phyloP scores from a whole-genome alignment of 2,888 invertebrate genomes.

The Phlogophora meticulosa region DNA sequence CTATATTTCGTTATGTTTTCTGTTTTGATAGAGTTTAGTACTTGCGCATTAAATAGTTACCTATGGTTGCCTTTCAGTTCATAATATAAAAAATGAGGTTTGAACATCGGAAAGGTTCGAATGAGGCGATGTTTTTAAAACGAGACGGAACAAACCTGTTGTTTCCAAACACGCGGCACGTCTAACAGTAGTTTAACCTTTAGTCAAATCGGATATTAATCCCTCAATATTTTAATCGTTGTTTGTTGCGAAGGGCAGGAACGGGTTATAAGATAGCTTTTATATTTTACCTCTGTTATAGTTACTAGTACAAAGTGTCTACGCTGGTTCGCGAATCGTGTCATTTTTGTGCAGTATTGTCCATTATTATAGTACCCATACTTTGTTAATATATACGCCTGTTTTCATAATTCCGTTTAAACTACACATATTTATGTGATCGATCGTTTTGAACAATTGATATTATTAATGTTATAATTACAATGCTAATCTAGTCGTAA shows the following conservation, averaged over 20 bases:
- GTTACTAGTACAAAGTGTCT: conserved; percentile 81
- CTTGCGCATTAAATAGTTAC: conserved; percentile 23
- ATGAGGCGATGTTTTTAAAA: conserved; percentile 37
- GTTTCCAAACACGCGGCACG: conserved; percentile 72
- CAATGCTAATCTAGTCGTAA: conserved; percentile 79
- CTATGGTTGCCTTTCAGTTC: conserved; percentile 13
- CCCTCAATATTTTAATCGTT: conserved; percentile 80
- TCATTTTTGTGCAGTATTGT: conserved; percentile 74
- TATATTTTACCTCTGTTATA: conserved; percentile 86
- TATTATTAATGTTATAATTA: conserved; percentile 82
- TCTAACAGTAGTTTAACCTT: conserved; percentile 73
- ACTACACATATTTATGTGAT: conserved; percentile 70
- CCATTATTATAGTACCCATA: conserved; percentile 67
- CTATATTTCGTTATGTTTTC: conserved; percentile 37
- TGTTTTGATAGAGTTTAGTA: conserved; percentile 46
- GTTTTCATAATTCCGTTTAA: conserved; percentile 71
- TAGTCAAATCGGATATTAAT: conserved; percentile 78
- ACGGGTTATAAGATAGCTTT: conserved; percentile 82
- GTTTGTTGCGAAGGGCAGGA: conserved; percentile 81
- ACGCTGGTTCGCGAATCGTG: conserved; percentile 72
- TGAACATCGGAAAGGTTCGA: conserved; percentile 21
- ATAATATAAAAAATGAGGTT: conserved; percentile 4
- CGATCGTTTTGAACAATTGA: conserved; percentile 77
- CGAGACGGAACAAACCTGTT: conserved; percentile 41
- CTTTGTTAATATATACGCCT: conserved; percentile 68